Evolutionary conservation across 2,797 vertebrate species (phyloP).

Genomic region (Sebastes wilsoni): DNA sequence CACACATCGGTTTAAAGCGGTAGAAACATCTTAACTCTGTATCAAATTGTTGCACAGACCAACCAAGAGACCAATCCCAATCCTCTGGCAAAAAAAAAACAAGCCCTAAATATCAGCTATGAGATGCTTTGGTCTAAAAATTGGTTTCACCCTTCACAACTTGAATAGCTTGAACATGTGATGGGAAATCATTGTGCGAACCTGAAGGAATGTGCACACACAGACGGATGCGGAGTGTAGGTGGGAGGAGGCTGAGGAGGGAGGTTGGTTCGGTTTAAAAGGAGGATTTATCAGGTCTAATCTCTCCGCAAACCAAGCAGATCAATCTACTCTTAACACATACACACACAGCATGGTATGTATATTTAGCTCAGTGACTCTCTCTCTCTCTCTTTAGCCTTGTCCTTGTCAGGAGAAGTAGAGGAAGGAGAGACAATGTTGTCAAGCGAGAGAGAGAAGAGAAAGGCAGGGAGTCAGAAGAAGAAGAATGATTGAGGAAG

Average conservation of each 20-base stretch:
- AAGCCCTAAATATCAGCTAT: not conserved
- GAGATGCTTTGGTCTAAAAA: not conserved
- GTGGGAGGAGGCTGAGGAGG: slow-evolving; percentile 41
- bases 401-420: slow-evolving; percentile 42
- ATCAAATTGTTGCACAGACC: not conserved
- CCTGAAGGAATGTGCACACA: slow-evolving; percentile 23
- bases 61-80: not conserved
- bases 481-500: slow-evolving; percentile 48
- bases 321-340: slow-evolving; percentile 56
- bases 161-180: not conserved
- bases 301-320: slow-evolving; percentile 62
- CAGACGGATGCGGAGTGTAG: slow-evolving; percentile 19
- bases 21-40: not conserved
- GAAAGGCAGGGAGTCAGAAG: slow-evolving; percentile 12
- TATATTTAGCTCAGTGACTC: slow-evolving; percentile 75
- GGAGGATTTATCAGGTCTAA: slow-evolving; percentile 72
- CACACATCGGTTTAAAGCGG: no score
- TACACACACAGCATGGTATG: slow-evolving; percentile 8
- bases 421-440: slow-evolving; percentile 48
- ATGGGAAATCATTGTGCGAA: not conserved
- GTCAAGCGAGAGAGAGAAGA: slow-evolving; percentile 20
- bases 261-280: slow-evolving; percentile 37
- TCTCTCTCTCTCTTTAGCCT: slow-evolving; percentile 17
- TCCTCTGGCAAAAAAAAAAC: not conserved
- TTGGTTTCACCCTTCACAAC: not conserved